These are phyloP conservation scores for Lycodopsis pacificus DNA, from an alignment of 2,797 vertebrate genomes.

Conservation along the genomic window DNA sequence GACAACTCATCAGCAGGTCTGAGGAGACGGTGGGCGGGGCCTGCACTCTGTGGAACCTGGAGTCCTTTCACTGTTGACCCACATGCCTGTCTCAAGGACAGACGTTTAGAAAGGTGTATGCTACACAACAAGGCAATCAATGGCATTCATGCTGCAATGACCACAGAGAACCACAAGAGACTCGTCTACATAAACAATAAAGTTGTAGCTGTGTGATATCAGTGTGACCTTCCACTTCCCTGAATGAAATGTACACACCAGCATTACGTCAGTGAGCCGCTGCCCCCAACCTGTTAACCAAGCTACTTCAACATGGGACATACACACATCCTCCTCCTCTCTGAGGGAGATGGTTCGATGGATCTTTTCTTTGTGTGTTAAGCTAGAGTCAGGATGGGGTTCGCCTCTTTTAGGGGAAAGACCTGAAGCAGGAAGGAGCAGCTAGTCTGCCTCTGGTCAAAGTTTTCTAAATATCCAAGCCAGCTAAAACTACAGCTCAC, in stretches of 20 bases:
- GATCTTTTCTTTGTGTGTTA: too few species aligned
- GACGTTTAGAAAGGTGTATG: not conserved
- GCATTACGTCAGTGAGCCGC: not conserved
- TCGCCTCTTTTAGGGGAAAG: too few species aligned
- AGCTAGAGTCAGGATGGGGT: too few species aligned
- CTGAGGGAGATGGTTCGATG: too few species aligned
- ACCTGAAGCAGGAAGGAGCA: too few species aligned
- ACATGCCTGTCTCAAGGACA: conserved; percentile 25
- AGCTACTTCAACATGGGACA: not conserved
- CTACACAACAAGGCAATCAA: not conserved
- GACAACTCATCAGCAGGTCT: conserved; percentile 14
- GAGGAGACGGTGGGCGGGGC: conserved; percentile 5
- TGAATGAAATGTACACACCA: not conserved
- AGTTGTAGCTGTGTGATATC: not conserved
- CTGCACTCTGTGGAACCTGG: not conserved
- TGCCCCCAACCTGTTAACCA: not conserved
- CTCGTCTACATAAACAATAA: not conserved
- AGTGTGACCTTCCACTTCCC: not conserved
- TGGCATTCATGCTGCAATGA: not conserved
- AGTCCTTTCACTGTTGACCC: conserved; percentile 31
- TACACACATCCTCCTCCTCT: not conserved
- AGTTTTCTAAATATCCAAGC: too few species aligned
- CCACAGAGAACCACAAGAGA: not conserved
- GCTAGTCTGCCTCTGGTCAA: too few species aligned
- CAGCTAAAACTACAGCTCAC: too few species aligned